Percentiles rank a stretch among this genome's conserved stretches.
These are phyloP conservation scores for Tinamus guttatus DNA, from an alignment of 2,113 vertebrate genomes.

Conservation along the genomic window DNA sequence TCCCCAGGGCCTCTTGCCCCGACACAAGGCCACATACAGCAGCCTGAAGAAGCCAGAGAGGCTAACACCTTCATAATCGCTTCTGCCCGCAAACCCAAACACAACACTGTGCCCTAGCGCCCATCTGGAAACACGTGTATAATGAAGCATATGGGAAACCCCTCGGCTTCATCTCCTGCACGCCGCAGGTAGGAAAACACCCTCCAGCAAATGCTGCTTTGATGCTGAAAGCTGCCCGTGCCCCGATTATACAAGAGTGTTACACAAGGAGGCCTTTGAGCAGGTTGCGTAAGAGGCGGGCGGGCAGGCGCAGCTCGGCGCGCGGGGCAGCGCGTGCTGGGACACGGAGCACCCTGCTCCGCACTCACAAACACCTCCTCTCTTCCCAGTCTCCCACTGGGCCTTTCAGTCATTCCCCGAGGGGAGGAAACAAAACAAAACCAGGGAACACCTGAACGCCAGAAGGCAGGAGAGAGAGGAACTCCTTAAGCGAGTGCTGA, in stretches of 20 bases:
- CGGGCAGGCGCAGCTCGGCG: background rate
- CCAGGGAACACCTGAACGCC: accelerated
- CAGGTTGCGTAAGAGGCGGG: background rate
- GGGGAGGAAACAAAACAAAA: background rate
- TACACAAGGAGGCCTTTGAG: background rate
- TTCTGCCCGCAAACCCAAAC: background rate
- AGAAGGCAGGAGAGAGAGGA: background rate
- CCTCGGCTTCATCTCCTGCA: background rate
- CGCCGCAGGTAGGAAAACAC: background rate
- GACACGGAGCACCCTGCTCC: background rate
- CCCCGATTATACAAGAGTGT: constrained; percentile 37
- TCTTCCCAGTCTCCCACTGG: accelerated
- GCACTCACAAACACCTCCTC: accelerated
- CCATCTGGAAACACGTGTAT: background rate
- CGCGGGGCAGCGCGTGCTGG: background rate
- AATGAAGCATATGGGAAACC: background rate
- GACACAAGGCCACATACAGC: background rate
- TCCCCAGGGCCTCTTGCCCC: background rate
- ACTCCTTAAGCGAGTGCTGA: accelerated
- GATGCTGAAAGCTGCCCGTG: background rate
- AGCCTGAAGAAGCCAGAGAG: too few species aligned
- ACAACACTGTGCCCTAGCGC: background rate
- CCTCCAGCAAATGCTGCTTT: accelerated
- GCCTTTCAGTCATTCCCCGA: background rate
- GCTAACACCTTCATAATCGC: background rate